These are phyloP conservation scores for Alligator mississippiensis DNA, from an alignment of 2,113 vertebrate species.

Conservation along the genomic window DNA sequence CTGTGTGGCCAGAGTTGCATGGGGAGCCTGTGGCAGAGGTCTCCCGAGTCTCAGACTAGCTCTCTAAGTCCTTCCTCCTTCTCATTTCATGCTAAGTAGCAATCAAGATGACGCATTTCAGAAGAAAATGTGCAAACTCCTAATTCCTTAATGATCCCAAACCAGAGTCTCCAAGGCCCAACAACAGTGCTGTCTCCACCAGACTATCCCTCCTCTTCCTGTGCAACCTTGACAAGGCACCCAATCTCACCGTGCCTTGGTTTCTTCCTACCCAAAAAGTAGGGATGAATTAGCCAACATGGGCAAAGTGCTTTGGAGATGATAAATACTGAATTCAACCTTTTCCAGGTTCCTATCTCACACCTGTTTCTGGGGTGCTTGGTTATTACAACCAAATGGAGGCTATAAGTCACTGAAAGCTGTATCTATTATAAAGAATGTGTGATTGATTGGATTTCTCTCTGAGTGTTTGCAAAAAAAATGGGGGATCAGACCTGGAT, in stretches of 20 bases:
- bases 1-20: too few relatives aligned
- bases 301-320: neutral
- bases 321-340: neutral
- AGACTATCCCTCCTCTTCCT: constrained; percentile 58
- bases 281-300: constrained; percentile 45
- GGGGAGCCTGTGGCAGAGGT: neutral
- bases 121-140: constrained; percentile 3
- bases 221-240: constrained; percentile 48
- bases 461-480: neutral
- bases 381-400: neutral
- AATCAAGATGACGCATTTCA: neutral
- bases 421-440: neutral
- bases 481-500: neutral
- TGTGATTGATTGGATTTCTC: neutral
- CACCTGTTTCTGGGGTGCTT: fast-evolving
- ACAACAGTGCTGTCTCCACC: constrained; percentile 7
- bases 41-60: neutral
- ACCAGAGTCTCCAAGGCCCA: constrained; percentile 49
- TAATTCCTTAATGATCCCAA: constrained; percentile 40
- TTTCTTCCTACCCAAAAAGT: constrained; percentile 54
- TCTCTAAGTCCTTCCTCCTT: neutral
- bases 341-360: neutral
- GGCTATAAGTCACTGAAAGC: neutral
- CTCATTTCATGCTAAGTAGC: neutral
- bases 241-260: constrained; percentile 47